Evolutionary conservation across 2,797 vertebrate genomes (phyloP).

Genomic region (Pangasius krempfi): DNA sequence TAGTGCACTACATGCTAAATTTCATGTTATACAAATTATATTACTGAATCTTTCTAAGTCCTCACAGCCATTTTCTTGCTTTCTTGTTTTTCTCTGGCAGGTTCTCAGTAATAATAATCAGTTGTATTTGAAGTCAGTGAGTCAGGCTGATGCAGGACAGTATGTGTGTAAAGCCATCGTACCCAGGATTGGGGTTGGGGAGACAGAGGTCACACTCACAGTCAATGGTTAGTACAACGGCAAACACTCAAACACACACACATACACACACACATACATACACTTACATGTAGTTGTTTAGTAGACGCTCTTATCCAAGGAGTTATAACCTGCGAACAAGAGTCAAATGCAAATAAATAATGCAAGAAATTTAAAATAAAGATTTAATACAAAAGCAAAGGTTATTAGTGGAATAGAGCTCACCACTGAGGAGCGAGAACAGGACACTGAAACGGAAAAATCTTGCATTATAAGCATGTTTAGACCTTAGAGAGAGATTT

Average conservation of each 20-base stretch:
- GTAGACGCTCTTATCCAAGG: background rate
- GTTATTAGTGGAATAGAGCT: background rate
- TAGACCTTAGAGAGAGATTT: background rate
- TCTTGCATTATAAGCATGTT: background rate
- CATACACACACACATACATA: background rate
- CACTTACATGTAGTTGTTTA: background rate
- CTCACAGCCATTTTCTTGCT: slow-evolving; percentile 22
- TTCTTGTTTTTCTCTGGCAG: slow-evolving; percentile 68
- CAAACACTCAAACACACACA: slow-evolving; percentile 15
- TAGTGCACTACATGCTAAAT: background rate
- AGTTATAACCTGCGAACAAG: background rate
- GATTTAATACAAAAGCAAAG: background rate
- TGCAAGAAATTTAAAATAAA: background rate
- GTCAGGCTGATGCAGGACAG: slow-evolving; percentile 87
- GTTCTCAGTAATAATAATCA: slow-evolving; percentile 97
- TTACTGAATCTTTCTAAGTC: slow-evolving; percentile 2
- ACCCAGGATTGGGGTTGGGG: slow-evolving; percentile 90
- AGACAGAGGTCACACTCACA: slow-evolving; percentile 87
- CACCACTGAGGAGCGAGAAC: background rate
- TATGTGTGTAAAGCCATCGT: slow-evolving; percentile 97
- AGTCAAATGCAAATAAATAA: background rate
- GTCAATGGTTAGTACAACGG: slow-evolving; percentile 85
- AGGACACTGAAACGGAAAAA: background rate
- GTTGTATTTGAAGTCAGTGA: slow-evolving; percentile 89
- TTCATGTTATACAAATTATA: background rate